phyloP scores from a whole-genome alignment of 1,140 invertebrate genomes.

The Drosophila mojavensis region DNA sequence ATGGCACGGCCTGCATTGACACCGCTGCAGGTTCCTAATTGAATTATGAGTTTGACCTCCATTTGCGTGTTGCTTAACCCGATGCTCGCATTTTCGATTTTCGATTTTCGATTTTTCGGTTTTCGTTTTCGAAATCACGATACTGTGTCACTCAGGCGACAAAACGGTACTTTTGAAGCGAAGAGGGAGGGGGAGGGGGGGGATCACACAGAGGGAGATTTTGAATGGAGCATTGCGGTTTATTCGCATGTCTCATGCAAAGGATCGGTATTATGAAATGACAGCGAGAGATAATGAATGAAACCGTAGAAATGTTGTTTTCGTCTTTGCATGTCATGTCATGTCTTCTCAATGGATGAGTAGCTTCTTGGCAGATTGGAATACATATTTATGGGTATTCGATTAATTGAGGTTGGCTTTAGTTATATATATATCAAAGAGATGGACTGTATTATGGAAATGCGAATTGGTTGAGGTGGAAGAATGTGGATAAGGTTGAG shows the following conservation, averaged over 20 bases:
- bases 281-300: constrained; percentile 64
- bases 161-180: constrained; percentile 55
- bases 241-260: constrained; percentile 45
- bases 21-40: constrained; percentile 79
- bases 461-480: too few species aligned
- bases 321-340: background rate
- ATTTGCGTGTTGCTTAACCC: constrained; percentile 56
- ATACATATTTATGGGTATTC: background rate
- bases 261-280: constrained; percentile 17
- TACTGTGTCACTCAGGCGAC: constrained; percentile 63
- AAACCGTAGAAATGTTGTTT: constrained; percentile 61
- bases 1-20: constrained; percentile 45
- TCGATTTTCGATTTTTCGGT: constrained; percentile 38
- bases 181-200: too few species aligned
- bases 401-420: too few species aligned
- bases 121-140: constrained; percentile 70
- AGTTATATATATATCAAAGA: too few species aligned
- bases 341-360: constrained; percentile 20
- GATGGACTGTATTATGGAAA: too few species aligned
- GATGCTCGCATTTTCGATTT: constrained; percentile 60
- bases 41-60: constrained; percentile 77
- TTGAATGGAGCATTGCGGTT: constrained; percentile 9
- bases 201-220: too few species aligned
- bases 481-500: too few species aligned
- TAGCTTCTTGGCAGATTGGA: background rate